These are phyloP conservation scores for Fistularia tabacaria DNA, from an alignment of 2,797 vertebrate genomes.

Conservation along the genomic window DNA sequence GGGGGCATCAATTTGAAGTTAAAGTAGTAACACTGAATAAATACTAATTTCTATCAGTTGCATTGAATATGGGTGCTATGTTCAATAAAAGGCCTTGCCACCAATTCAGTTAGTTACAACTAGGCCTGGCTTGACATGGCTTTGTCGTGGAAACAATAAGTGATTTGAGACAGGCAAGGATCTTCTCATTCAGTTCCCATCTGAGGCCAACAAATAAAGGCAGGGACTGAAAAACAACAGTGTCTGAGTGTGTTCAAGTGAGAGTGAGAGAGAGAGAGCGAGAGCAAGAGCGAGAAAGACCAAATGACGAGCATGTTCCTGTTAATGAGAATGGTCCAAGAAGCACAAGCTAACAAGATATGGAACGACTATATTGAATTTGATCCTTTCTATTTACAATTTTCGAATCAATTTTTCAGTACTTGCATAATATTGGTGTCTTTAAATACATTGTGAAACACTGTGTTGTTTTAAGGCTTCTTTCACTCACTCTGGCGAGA, in stretches of 20 bases:
- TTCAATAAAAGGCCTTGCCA: constrained; percentile 58
- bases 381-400: too few species aligned
- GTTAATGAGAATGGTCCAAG: constrained; percentile 14
- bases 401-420: too few species aligned
- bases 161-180: constrained; percentile 55
- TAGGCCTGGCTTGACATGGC: constrained; percentile 35
- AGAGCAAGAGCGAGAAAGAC: constrained; percentile 2
- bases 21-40: too few species aligned
- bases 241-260: constrained; percentile 4
- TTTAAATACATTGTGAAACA: too few species aligned
- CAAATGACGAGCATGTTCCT: constrained; percentile 7
- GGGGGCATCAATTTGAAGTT: too few species aligned
- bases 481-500: too few species aligned
- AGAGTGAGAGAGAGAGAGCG: constrained; percentile 12
- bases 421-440: too few species aligned
- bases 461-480: too few species aligned
- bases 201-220: constrained; percentile 27
- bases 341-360: too few species aligned
- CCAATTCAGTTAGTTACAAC: constrained; percentile 59
- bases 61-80: constrained; percentile 21
- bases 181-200: constrained; percentile 47
- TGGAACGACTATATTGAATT: too few species aligned
- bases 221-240: constrained; percentile 9
- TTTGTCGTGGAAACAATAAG: constrained; percentile 61
- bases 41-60: too few species aligned